Conservation (phyloP, 2,797 vertebrate genomes). For the Pteropus rufus region DNA sequence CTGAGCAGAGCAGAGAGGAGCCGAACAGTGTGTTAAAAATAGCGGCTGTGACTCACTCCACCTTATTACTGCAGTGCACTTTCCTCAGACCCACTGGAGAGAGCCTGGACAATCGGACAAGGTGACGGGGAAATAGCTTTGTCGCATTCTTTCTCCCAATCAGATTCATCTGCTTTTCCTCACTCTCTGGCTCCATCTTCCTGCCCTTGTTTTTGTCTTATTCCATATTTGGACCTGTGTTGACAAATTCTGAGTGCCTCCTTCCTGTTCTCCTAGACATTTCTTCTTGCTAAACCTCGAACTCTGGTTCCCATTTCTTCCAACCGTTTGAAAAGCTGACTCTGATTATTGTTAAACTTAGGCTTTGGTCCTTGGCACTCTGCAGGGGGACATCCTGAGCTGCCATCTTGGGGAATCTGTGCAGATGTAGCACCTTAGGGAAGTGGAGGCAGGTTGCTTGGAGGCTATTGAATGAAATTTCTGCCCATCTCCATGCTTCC, state of each 20-base stretch:
- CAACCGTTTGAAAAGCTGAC: neutral
- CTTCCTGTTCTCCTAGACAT: neutral
- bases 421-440: neutral
- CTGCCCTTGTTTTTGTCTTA: neutral
- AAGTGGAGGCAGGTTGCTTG: neutral
- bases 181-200: neutral
- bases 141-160: neutral
- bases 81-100: neutral
- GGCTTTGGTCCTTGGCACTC: neutral
- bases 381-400: neutral
- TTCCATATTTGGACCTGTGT: neutral
- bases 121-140: neutral
- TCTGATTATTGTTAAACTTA: neutral
- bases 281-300: neutral
- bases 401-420: neutral
- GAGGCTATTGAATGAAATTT: neutral
- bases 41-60: neutral
- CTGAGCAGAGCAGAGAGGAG: neutral
- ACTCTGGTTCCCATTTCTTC: neutral
- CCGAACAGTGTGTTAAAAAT: neutral
- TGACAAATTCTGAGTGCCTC: neutral
- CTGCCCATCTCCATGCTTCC: neutral
- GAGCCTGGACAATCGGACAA: neutral
- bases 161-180: neutral
- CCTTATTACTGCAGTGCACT: neutral